These are phyloP conservation scores for Hylaeus volcanicus DNA, from an alignment of 1,140 invertebrate species.

Conservation along the genomic window DNA sequence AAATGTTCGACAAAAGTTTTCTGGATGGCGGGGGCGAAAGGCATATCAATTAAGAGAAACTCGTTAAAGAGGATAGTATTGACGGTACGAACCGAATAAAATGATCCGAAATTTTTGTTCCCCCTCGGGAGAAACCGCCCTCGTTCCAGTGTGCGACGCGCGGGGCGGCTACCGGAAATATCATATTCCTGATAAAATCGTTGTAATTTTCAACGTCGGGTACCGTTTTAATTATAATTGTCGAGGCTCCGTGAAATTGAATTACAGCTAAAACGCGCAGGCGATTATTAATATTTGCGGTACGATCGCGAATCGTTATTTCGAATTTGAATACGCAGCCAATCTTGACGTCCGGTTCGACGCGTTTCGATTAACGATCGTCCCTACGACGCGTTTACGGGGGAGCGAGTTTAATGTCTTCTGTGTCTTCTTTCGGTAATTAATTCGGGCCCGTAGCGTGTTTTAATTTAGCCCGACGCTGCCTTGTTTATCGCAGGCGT, in stretches of 20 bases:
- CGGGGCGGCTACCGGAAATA: not conserved
- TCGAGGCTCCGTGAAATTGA: not conserved
- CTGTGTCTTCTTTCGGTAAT: constrained; percentile 29
- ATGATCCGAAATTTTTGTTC: too few species aligned
- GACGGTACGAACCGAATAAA: too few species aligned
- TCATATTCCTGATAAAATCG: not conserved
- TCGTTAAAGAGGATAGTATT: too few species aligned
- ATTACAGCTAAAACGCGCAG: not conserved
- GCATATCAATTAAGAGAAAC: too few species aligned
- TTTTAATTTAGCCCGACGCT: constrained; percentile 22
- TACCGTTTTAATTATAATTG: not conserved
- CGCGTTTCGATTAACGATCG: constrained; percentile 5
- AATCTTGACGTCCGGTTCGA: not conserved
- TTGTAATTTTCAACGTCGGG: constrained; percentile 24
- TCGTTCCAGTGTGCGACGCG: too few species aligned
- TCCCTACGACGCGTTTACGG: too few species aligned
- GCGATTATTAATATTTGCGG: constrained; percentile 38
- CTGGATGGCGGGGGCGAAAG: too few species aligned
- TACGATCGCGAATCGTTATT: constrained; percentile 5
- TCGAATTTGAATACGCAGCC: not conserved
- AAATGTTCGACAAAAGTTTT: too few species aligned
- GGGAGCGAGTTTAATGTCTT: constrained; percentile 4
- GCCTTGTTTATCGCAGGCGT: not conserved
- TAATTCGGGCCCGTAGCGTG: constrained; percentile 5
- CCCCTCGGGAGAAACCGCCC: too few species aligned